A percentile compares a stretch with the other conserved stretches of the same genome.
phyloP scores from a whole-genome alignment of 1,140 invertebrate genomes.

The Trachymyrmex septentrionalis region DNA sequence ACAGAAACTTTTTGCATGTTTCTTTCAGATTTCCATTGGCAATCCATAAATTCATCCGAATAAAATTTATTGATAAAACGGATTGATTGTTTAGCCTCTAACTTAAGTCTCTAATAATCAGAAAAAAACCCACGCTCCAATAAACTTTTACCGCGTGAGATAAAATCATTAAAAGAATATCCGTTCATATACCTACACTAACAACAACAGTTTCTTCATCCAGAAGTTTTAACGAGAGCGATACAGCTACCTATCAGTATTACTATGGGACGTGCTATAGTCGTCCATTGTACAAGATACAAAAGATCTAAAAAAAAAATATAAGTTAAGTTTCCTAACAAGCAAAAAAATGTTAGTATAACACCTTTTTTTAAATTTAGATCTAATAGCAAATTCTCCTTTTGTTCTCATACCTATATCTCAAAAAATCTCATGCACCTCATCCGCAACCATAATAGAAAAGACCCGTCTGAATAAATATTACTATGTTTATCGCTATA shows the following conservation, averaged over 20 bases:
- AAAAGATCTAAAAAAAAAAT: slow-evolving; percentile 15
- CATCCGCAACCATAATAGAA: background rate
- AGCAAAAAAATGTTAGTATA: slow-evolving; percentile 17
- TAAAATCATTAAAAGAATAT: slow-evolving; percentile 38
- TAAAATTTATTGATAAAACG: background rate
- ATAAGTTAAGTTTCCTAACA: background rate
- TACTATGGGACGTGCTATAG: background rate
- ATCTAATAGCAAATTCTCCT: background rate
- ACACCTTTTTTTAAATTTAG: background rate
- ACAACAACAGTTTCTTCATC: slow-evolving; percentile 7
- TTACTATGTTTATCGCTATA: background rate
- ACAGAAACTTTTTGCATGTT: background rate
- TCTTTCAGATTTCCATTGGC: background rate
- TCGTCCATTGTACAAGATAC: background rate
- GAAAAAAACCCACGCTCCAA: background rate
- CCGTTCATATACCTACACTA: background rate
- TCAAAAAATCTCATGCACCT: background rate
- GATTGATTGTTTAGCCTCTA: background rate
- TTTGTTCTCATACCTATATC: too few relatives aligned
- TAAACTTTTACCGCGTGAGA: background rate
- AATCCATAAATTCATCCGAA: background rate
- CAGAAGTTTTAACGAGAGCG: slow-evolving; percentile 53
- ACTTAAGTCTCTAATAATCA: background rate
- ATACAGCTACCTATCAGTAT: background rate
- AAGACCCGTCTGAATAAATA: background rate